Base-by-base conservation (phyloP, 2,888 invertebrate species). In the Ferdinandea cuprea region DNA sequence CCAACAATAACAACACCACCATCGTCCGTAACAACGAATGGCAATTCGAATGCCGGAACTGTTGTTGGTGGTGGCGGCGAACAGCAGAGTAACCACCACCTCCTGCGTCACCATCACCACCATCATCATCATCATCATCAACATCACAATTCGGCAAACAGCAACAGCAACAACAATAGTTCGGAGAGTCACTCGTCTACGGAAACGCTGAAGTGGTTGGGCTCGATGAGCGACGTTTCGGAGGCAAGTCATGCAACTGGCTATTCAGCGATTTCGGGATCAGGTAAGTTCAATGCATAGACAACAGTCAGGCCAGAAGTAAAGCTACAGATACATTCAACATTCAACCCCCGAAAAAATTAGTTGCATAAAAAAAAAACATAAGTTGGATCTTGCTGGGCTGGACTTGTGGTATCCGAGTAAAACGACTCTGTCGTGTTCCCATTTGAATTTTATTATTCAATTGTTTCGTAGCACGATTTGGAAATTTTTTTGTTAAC, bases 131-230 rank as follows among this genome's bases (percentile, higher is more conserved):
- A 77, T 63, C 74, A 85, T 56, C 68, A 79, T 46, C 65, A 69
- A 83, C 58, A 68, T 44, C 74, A 80, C 69, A 63, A 66, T 74
- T 63, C 61, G 44, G 69, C 40, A 32, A 77, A 48, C 72, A 87
- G 11, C 58, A 72, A 32, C 63, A 78, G 46, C 71, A 86, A 84
- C 69, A 88, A 89, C 86, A 91, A 91, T 77, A 91, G 90, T 80
- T 90, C 91, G 13, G 91, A 91, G 81, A 90, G 90, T 87, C 90
- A 91, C 86, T 91, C 91, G 73, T 95, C 95, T 63, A 95, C 95
- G 87, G 96, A 96, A 88, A 95, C 96, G 1, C 91, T 95, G 6
- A 96, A 95, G 90, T 95, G 95, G 95, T 93, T 95, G 87, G 94
- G 95, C 46, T 95, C 95, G 4, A 93, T 94, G 91, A 94, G 94